Evolutionary conservation across 2,888 invertebrate species (phyloP), one percentile per base, ranked within the genome.

Genomic region (Camponotus fellah): DNA sequence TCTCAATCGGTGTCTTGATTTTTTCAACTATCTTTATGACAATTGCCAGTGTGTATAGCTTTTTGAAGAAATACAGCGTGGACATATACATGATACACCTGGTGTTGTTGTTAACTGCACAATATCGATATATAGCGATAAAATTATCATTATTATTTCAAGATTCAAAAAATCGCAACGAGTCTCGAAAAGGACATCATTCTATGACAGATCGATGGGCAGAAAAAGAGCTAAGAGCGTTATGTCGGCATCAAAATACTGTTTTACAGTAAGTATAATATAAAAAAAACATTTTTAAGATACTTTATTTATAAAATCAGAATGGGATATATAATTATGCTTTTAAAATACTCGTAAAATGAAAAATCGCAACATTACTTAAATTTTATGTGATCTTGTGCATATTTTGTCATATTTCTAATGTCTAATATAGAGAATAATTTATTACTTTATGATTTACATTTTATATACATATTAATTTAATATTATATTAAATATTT

Each of bases 71-170:
- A 60, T 80, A 77, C 17, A 65, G 88, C 17, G 65, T 90, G 0
- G 92, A 92, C 37, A 3, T 92, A 3, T 92, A 92, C 37, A 83
- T 87, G 8, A 89, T 88, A 53, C 83, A 92, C 21, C 65, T 88
- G 12, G 86, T 92, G 21, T 74, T 87, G 0, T 32, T 92, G 6
- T 40, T 91, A n/a, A 88, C 91, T 0, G 89, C 88, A 3, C 87
- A 91, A 26, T 92, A 91, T 71, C 86, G 82, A 56, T 92, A 89
- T 58, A 62, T 91, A 9, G 84, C 84, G 17, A 40, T 69, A 0
- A 82, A 87, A 34, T 65, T 92, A 0, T 71, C 81, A 6, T n/a
- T 60, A 21, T 69, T 88, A n/a, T 82, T 92, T 17, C 34, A 40
- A 5, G 17, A 69, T 14, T n/a, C 34, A 34, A 6, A 84, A 68